These are phyloP conservation scores for Ophion ellenae DNA, from an alignment of 2,888 invertebrate species.

Conservation along the genomic window DNA sequence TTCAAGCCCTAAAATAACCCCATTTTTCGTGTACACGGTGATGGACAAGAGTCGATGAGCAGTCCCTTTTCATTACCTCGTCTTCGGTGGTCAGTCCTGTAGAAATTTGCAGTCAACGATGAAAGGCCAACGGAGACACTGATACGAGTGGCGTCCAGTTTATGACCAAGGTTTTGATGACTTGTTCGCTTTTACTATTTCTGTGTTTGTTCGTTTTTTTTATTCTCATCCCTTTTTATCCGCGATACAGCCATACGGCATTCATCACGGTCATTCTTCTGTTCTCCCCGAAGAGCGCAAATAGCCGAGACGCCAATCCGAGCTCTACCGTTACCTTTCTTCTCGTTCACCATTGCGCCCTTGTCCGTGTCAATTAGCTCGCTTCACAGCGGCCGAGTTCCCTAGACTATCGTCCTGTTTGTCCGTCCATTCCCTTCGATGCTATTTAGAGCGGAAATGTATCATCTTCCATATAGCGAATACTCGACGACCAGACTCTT, in stretches of 20 bases:
- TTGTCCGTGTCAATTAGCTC: slow-evolving; percentile 71
- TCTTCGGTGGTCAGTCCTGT: neutral
- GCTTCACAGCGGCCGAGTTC: slow-evolving; percentile 73
- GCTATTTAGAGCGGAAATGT: slow-evolving; percentile 73
- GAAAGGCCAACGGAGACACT: neutral
- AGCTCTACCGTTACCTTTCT: slow-evolving; percentile 16
- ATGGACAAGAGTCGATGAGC: neutral
- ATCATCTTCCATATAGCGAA: slow-evolving; percentile 63
- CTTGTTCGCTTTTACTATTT: slow-evolving; percentile 22
- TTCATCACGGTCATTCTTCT: slow-evolving; percentile 52
- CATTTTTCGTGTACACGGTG: neutral
- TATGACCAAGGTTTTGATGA: slow-evolving; percentile 12
- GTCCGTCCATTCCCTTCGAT: slow-evolving; percentile 65
- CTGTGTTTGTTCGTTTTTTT: slow-evolving; percentile 17
- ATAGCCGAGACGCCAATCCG: neutral
- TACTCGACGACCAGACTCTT: neutral
- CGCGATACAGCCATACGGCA: slow-evolving; percentile 5
- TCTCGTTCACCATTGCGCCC: slow-evolving; percentile 36
- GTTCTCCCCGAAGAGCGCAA: slow-evolving; percentile 32
- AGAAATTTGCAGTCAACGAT: neutral
- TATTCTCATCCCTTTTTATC: neutral
- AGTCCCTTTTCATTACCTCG: neutral
- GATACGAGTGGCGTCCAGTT: slow-evolving; percentile 36
- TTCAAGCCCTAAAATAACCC: neutral
- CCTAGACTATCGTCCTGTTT: slow-evolving; percentile 69